Conservation (phyloP, 2,797 vertebrate species). For the Hipposideros larvatus region DNA sequence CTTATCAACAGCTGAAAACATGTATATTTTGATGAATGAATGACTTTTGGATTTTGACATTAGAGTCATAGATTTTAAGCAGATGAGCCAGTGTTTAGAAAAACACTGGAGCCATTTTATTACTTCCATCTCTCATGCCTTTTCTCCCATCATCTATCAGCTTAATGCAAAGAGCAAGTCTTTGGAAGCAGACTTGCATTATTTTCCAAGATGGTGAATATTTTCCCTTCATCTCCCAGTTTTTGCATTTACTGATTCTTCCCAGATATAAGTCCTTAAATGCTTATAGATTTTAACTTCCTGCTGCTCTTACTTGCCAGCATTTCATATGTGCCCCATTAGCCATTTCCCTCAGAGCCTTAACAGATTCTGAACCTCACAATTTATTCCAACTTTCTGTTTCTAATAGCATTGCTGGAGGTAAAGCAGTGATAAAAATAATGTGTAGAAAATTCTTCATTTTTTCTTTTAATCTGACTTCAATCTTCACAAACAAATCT, state of each 20-base stretch:
- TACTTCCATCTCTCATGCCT: neutral
- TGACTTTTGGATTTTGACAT: slow-evolving; percentile 18
- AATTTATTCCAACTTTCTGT: neutral
- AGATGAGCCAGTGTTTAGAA: slow-evolving; percentile 50
- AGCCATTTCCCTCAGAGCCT: slow-evolving; percentile 31
- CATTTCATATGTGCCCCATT: neutral
- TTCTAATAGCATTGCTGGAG: neutral
- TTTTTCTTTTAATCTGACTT: slow-evolving; percentile 62
- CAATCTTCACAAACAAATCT: slow-evolving; percentile 45
- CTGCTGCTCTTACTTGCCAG: neutral
- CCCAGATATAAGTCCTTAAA: slow-evolving; percentile 23
- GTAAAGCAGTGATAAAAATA: slow-evolving; percentile 26
- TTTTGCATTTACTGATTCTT: slow-evolving; percentile 59
- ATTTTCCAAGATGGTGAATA: neutral
- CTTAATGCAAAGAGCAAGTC: neutral
- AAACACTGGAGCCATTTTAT: slow-evolving; percentile 2
- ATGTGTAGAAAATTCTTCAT: slow-evolving; percentile 33
- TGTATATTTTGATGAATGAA: slow-evolving; percentile 36
- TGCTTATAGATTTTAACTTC: slow-evolving; percentile 24
- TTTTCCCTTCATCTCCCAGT: slow-evolving; percentile 4
- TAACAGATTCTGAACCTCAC: slow-evolving; percentile 25
- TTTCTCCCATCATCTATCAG: neutral
- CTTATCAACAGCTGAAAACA: slow-evolving; percentile 22
- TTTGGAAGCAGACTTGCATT: neutral
- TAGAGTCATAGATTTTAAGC: slow-evolving; percentile 42